These are phyloP conservation scores for Diloba caeruleocephala DNA, from an alignment of 2,888 invertebrate genomes.

Conservation along the genomic window DNA sequence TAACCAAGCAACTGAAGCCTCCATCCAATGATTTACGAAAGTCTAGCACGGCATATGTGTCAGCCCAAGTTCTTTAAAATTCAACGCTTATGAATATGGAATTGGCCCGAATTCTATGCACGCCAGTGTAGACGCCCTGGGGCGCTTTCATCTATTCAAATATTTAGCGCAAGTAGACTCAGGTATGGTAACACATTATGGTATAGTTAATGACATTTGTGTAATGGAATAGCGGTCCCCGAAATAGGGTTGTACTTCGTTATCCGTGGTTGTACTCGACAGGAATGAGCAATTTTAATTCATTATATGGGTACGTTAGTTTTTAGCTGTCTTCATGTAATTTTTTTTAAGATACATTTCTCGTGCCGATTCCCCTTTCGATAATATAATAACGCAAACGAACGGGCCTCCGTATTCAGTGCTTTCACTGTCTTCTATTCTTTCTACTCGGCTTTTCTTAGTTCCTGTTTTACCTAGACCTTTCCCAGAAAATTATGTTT, in stretches of 20 bases:
- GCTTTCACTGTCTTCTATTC: too few species aligned
- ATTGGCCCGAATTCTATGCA: constrained; percentile 42
- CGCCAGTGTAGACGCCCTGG: constrained; percentile 22
- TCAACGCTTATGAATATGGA: constrained; percentile 56
- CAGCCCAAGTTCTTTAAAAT: constrained; percentile 48
- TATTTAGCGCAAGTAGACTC: constrained; percentile 46
- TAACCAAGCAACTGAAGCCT: not conserved
- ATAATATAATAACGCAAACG: too few species aligned
- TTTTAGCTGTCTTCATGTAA: too few species aligned
- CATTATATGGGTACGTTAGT: constrained; percentile 13
- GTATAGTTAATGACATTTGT: constrained; percentile 16
- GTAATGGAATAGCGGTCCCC: constrained; percentile 25
- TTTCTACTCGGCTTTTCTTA: too few species aligned
- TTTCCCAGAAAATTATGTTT: too few species aligned
- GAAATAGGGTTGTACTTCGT: constrained; percentile 22
- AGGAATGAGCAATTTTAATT: constrained; percentile 36
- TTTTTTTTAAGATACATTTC: too few species aligned
- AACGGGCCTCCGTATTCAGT: too few species aligned
- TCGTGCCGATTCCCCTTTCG: too few species aligned
- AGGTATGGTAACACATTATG: constrained; percentile 7
- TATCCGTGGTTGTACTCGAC: constrained; percentile 26
- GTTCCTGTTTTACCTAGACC: too few species aligned
- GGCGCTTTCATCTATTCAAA: constrained; percentile 46
- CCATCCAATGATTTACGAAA: constrained; percentile 24
- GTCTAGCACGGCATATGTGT: constrained; percentile 13